Conservation (phyloP, 2,113 vertebrate genomes). For the Apus apus region DNA sequence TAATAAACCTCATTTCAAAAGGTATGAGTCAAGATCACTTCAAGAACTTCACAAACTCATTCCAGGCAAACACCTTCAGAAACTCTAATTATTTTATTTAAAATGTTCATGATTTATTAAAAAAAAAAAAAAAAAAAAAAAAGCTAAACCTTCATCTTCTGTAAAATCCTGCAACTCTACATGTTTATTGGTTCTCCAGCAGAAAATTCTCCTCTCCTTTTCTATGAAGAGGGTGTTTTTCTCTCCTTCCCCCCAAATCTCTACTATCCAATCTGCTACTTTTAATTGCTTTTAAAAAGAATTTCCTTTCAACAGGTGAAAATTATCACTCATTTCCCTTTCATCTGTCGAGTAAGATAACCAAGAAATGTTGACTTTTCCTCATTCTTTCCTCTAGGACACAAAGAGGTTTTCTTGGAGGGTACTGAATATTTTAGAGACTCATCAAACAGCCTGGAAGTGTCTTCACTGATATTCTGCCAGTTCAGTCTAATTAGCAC, state of each 20-base stretch:
- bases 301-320: background rate
- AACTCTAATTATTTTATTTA: background rate
- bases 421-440: background rate
- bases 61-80: background rate
- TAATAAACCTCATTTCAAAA: background rate
- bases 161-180: background rate
- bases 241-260: background rate
- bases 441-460: background rate
- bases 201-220: background rate
- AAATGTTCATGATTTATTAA: background rate
- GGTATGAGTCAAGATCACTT: background rate
- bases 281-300: fast-evolving
- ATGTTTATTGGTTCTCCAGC: background rate
- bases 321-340: background rate
- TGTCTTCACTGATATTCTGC: background rate
- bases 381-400: background rate
- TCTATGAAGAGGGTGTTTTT: background rate
- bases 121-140: no score
- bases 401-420: background rate
- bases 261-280: background rate
- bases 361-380: background rate
- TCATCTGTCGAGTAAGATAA: background rate
- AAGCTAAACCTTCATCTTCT: background rate
- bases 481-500: background rate
- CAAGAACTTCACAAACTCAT: background rate